Base-by-base conservation (phyloP, 2,888 invertebrate genomes). In the Volucella bombylans region DNA sequence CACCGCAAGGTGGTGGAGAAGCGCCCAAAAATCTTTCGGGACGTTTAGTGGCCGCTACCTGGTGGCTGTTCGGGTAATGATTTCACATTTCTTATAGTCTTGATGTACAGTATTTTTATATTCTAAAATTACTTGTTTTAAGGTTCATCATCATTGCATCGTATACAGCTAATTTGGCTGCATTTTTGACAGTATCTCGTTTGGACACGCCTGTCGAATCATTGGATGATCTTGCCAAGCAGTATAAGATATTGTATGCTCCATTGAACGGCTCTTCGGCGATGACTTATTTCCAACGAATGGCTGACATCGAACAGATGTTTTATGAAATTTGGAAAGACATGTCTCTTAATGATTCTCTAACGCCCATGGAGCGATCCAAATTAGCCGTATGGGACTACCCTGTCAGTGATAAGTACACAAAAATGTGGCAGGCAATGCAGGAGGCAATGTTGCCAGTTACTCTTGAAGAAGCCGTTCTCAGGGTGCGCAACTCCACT, bases 271-370 rank as follows among this genome's bases (percentile, higher is more conserved):
- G 97, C 0, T 97, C 98, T 0, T 94, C 97, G 0, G 96, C 97
- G 0, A 97, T 97, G 94, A 96, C 96, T 0, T 99, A 99, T 92
- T 99, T 99, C 90, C 94, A 97, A 89, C 93, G 99, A 85, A 99
- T 99, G 99, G 96, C 98, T 0, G 95, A 97, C 87, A 99, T 99
- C 83, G 99, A 99, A 92, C 95, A 95, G 82, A 94, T 94, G 89
- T 99, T 99, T 92, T 99, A 99, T 90, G 97, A 97, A 97, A 98
- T 99, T 88, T 99, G 99, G 99, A 99, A 99, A 90, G 97, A 98
- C 88, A 97, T 99, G 96, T 98, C 98, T 45, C 92, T 99, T 23
- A 98, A 99, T 90, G 98, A 99, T 92, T 97, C 97, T 69, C 92
- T 99, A 65, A 95, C 95, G 23, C 96, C 97, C 77, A 94, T 97